phyloP scores from a whole-genome alignment of 2,113 vertebrate species.

The Zosterops lateralis region DNA sequence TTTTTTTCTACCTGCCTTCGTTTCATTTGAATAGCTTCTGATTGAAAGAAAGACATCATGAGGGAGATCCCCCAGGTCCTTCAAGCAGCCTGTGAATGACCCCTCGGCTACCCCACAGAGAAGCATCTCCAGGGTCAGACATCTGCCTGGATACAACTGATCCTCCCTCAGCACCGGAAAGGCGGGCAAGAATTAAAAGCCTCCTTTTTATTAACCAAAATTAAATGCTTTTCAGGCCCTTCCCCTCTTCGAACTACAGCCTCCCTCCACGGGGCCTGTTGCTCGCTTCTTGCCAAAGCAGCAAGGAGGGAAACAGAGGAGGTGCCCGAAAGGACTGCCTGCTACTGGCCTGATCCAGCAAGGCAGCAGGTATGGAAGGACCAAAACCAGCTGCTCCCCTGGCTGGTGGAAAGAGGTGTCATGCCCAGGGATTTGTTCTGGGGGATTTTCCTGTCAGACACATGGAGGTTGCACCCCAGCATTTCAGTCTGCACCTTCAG shows the following conservation, averaged over 20 bases:
- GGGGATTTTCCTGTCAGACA: not conserved
- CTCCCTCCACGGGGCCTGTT: not conserved
- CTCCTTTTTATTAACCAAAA: not conserved
- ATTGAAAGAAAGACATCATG: not conserved
- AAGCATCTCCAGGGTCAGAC: not conserved
- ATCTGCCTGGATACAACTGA: not conserved
- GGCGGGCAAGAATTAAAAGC: not conserved
- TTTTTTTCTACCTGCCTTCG: not conserved
- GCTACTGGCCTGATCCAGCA: not conserved
- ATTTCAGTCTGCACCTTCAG: not conserved
- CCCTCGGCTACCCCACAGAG: not conserved
- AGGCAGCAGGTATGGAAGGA: not conserved
- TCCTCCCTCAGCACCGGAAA: not conserved
- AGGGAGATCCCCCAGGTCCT: not conserved
- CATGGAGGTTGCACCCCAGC: fast-evolving
- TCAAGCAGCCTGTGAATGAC: not conserved
- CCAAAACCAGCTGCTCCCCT: not conserved
- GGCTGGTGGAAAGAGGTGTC: not conserved
- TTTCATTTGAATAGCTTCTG: not conserved
- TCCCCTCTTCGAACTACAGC: not conserved
- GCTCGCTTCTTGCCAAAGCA: fast-evolving
- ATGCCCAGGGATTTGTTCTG: fast-evolving
- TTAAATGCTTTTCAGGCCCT: not conserved
- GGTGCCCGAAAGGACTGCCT: fast-evolving
- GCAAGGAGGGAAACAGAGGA: not conserved